phyloP scores from a whole-genome alignment of 1,140 invertebrate species.

The silkworm (Bombyx mori) region ASM3026992v2 NC_085107.1:18452001-18452500 shows the following conservation, averaged over 20 bases:
- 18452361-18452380: not conserved
- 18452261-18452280: not conserved
- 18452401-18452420: not conserved
- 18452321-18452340: not conserved
- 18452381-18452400: not conserved
- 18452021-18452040: too few relatives aligned
- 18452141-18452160: too few relatives aligned
- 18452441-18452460: constrained; percentile 5
- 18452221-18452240: not conserved
- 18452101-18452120: too few relatives aligned
- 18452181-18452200: too few relatives aligned
- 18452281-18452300: not conserved
- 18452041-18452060: too few relatives aligned
- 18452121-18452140: too few relatives aligned
- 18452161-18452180: too few relatives aligned
- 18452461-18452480: constrained; percentile 3
- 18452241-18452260: not conserved
- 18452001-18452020: too few relatives aligned
- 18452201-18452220: too few relatives aligned
- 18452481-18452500: constrained; percentile 5
- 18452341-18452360: not conserved
- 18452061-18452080: too few relatives aligned
- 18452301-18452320: not conserved
- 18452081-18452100: too few relatives aligned
- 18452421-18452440: not conserved